Evolutionary conservation across 2,113 vertebrate genomes (phyloP).

Genomic region (Condylura cristata): DNA sequence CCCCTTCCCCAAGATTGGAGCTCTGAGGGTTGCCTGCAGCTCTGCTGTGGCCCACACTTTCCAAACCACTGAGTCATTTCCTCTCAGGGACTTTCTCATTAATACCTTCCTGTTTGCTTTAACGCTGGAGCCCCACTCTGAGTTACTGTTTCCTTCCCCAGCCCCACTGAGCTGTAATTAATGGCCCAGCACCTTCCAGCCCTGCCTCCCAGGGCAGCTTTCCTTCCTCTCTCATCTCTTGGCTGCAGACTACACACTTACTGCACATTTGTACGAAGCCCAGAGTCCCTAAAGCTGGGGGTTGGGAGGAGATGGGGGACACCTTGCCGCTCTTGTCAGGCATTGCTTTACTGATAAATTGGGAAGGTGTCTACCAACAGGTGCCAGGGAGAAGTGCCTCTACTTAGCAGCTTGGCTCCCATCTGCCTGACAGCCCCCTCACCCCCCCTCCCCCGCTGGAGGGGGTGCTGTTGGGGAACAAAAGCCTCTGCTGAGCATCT

Average conservation of each 20-base stretch:
- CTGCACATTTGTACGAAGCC: background rate
- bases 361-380: background rate
- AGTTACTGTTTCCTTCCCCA: constrained; percentile 43
- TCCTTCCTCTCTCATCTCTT: background rate
- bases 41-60: background rate
- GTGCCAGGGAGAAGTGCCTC: background rate
- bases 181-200: constrained; percentile 3
- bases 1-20: background rate
- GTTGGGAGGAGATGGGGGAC: background rate
- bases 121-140: background rate
- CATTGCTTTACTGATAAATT: background rate
- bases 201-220: background rate
- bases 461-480: background rate
- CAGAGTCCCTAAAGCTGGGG: background rate
- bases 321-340: background rate
- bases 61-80: constrained; percentile 66
- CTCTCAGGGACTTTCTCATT: constrained; percentile 42
- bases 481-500: background rate
- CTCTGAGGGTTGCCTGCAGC: background rate
- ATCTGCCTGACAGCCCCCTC: background rate
- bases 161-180: background rate
- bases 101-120: constrained; percentile 64
- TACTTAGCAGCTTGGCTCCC: background rate
- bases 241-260: background rate
- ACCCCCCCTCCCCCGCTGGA: too few relatives aligned